Evolutionary conservation across 2,797 vertebrate species (phyloP).

Genomic region (Pangasius sanitwongsei): DNA sequence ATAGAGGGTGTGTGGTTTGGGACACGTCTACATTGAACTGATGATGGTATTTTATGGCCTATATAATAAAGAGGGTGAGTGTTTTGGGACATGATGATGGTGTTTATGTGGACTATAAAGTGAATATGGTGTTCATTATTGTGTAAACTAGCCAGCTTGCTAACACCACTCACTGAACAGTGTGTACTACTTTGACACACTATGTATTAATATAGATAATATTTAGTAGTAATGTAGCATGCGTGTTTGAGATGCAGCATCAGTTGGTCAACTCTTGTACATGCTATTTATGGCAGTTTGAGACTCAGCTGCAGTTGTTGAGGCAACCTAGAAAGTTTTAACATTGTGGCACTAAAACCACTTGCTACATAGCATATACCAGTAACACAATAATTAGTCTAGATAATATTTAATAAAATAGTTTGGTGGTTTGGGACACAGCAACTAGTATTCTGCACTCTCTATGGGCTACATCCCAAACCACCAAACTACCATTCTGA

Average conservation of each 20-base stretch:
- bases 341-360: neutral
- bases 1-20: neutral
- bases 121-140: neutral
- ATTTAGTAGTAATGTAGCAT: neutral
- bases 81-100: neutral
- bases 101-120: slow-evolving; percentile 3
- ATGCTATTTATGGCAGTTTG: neutral
- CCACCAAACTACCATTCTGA: neutral
- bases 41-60: neutral
- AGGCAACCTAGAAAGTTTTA: neutral
- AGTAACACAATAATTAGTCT: neutral
- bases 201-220: neutral
- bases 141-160: neutral
- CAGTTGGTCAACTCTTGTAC: neutral
- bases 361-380: neutral
- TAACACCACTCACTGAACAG: neutral
- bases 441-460: neutral
- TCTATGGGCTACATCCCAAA: neutral
- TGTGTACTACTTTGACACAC: neutral
- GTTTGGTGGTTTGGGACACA: neutral
- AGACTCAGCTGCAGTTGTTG: neutral
- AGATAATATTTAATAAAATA: neutral
- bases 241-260: neutral
- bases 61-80: neutral
- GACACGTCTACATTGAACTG: neutral